Evolutionary conservation across 2,797 vertebrate species (phyloP), one percentile per base, ranked within the genome.

Genomic region (Sitta carolinensis): DNA sequence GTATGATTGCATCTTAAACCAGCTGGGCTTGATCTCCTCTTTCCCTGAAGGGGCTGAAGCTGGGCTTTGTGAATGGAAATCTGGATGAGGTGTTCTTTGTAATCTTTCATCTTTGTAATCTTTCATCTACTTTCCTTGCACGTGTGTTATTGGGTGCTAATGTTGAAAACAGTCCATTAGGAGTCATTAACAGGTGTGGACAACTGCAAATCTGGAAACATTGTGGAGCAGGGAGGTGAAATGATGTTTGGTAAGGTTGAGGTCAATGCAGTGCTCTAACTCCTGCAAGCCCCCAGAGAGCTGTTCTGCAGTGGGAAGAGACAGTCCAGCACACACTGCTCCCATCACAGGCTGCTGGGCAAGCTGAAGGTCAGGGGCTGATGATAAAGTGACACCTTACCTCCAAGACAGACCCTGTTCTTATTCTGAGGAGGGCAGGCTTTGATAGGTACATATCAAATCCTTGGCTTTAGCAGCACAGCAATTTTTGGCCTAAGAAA

Each of bases 101-200:
- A 45, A 22, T 48, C 48, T 66, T 34, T 18, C 19, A 7, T 14
- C 3, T 29, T 69, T 12, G 1, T 52, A 45, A 22, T 48, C 48
- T 66, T 34, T 18, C 19, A 7, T 14, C 3, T 29, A 1, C 26
- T 38, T 62, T 76, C 15, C 26, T 43, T 80, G 26, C 18, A 1
- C 9, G 30, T 58, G 29, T 34, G 3, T 62, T 63, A 10, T 1
- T 45, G 66, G 66, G 5, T 94, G 17, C 47, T 78, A 43, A 21
- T 43, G 22, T 0, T 30, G 45, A 26, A 62, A 43, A 20, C 29
- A 16, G 58, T 61, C n/a, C 3, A 0, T 3, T 13, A 34, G 34
- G 57, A 57, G 52, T 50, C 20, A 7, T 12, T 48, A 54, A 38
- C 43, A 74, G 27, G 20, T 20, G 62, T 26, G 54, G 67, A 20